Evolutionary conservation across 1,140 invertebrate genomes (phyloP).

Genomic region (Penaeus vannamei): DNA sequence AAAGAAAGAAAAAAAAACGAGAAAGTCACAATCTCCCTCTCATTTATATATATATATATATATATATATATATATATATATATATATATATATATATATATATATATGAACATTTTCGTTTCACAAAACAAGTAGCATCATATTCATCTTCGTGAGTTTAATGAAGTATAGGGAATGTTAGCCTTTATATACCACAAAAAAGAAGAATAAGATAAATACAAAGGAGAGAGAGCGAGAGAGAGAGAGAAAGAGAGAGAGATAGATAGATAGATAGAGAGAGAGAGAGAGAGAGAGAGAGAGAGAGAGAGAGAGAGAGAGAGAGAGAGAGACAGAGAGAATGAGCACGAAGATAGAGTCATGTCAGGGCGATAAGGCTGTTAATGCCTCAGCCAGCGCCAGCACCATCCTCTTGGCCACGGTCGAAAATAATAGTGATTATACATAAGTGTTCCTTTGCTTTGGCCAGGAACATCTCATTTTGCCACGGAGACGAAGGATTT

Average conservation of each 20-base stretch:
- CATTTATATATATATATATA: too few relatives aligned
- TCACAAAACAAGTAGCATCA: too few relatives aligned
- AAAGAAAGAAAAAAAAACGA: too few relatives aligned
- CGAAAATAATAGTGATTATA: constrained; percentile 19
- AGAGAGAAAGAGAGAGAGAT: constrained; percentile 14
- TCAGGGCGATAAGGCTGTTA: constrained; percentile 7
- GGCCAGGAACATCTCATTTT: constrained; percentile 13
- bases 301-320: constrained; percentile 32
- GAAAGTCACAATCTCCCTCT: too few relatives aligned
- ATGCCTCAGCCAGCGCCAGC: background rate
- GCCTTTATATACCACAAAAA: too few relatives aligned
- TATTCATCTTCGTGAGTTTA: too few relatives aligned
- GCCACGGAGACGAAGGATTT: background rate
- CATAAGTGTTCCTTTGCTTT: background rate
- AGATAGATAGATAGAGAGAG: too few relatives aligned
- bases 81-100: too few relatives aligned
- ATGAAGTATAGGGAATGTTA: too few relatives aligned
- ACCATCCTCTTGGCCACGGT: background rate
- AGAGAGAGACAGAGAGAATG: constrained; percentile 7
- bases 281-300: constrained; percentile 39
- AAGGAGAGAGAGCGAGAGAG: constrained; percentile 39
- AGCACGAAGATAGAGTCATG: constrained; percentile 26
- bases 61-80: too few relatives aligned
- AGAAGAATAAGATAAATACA: background rate
- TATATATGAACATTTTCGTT: too few relatives aligned